Percentiles rank a stretch among this genome's conserved stretches.
Evolutionary conservation across 2,888 invertebrate genomes (phyloP).

Genomic region (Tortricodes alternella): DNA sequence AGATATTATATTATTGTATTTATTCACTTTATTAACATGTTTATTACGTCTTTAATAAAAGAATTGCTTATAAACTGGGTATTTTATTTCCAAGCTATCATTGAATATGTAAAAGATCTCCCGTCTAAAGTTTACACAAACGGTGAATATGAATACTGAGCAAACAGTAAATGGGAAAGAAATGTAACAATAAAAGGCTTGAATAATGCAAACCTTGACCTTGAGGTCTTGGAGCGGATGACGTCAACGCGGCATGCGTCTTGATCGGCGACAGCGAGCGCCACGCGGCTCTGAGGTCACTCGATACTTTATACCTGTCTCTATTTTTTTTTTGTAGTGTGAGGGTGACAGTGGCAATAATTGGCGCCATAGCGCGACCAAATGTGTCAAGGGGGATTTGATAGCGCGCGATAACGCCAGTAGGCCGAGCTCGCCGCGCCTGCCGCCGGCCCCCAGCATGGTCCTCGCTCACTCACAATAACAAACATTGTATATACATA

Average conservation of each 20-base stretch:
- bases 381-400: too few relatives aligned
- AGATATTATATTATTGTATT: constrained; percentile 67
- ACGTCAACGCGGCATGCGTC: constrained; percentile 45
- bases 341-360: too few relatives aligned
- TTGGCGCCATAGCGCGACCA: too few relatives aligned
- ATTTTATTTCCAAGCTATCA: constrained; percentile 39
- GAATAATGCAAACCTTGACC: constrained; percentile 48
- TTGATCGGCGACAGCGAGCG: constrained; percentile 12
- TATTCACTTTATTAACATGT: constrained; percentile 81
- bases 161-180: constrained; percentile 9
- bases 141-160: not conserved
- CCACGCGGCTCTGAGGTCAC: not conserved
- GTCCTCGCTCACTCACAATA: constrained; percentile 16
- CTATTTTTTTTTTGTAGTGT: too few relatives aligned
- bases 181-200: constrained; percentile 13
- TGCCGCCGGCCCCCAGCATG: constrained; percentile 41
- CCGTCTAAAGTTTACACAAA: not conserved
- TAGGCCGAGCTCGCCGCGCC: constrained; percentile 27
- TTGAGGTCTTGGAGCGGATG: constrained; percentile 41
- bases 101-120: not conserved
- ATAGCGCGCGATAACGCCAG: constrained; percentile 7
- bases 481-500: too few relatives aligned
- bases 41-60: constrained; percentile 83
- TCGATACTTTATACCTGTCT: too few relatives aligned
- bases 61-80: constrained; percentile 69